Evolutionary conservation across 2,113 vertebrate genomes (phyloP).

Genomic region (Protomyctophum bolini): DNA sequence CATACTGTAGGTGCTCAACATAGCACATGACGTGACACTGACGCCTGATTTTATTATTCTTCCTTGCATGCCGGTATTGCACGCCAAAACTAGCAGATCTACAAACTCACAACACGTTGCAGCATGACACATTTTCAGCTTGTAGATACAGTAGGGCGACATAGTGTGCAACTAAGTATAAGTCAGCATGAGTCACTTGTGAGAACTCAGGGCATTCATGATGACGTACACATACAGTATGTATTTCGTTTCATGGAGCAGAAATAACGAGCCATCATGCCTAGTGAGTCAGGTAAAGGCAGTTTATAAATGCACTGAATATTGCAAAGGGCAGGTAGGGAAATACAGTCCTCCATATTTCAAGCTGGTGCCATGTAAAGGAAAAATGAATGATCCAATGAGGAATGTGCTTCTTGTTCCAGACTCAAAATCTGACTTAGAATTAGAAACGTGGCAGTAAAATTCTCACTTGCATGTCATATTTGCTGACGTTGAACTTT

Average conservation of each 20-base stretch:
- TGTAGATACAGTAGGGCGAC: too few species aligned
- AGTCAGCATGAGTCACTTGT: not conserved
- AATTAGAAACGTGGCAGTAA: slow-evolving; percentile 29
- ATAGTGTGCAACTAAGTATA: too few species aligned
- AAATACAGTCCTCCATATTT: slow-evolving; percentile 20
- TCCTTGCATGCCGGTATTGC: too few species aligned
- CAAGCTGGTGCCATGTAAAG: slow-evolving; percentile 4
- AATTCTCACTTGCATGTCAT: not conserved
- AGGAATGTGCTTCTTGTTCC: slow-evolving; percentile 22
- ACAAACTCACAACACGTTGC: too few species aligned
- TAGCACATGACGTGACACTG: slow-evolving; percentile 25
- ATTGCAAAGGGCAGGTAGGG: not conserved
- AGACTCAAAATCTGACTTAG: slow-evolving; percentile 33
- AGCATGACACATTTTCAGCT: too few species aligned
- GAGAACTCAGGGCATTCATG: slow-evolving; percentile 18
- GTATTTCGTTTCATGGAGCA: slow-evolving; percentile 41
- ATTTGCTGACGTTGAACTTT: slow-evolving; percentile 24
- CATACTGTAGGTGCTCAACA: slow-evolving; percentile 12
- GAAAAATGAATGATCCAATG: slow-evolving; percentile 9
- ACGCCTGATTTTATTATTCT: not conserved
- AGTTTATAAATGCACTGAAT: slow-evolving; percentile 1
- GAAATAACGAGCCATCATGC: slow-evolving; percentile 51
- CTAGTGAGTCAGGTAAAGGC: slow-evolving; percentile 5
- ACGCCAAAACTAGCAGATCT: too few species aligned
- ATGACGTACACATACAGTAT: slow-evolving; percentile 23